Percentiles rank a stretch among this genome's conserved stretches.
phyloP scores from a whole-genome alignment of 2,888 invertebrate genomes.

The Ischnus inquisitorius region DNA sequence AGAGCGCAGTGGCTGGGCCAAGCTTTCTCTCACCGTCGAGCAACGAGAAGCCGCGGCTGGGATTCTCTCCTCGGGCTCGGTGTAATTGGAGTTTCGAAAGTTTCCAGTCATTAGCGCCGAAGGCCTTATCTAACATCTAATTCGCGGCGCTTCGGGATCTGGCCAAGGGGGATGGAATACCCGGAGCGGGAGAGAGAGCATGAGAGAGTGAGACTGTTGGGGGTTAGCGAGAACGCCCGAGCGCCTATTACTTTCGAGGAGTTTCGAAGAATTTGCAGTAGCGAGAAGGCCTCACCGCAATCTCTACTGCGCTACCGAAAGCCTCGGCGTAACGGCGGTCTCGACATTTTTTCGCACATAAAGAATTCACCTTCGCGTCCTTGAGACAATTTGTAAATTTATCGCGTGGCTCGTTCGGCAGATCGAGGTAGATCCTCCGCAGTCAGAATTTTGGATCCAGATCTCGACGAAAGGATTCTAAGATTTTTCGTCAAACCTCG shows the following conservation, averaged over 20 bases:
- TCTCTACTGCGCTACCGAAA: conserved; percentile 41
- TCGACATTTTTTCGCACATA: conserved; percentile 40
- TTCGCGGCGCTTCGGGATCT: conserved; percentile 72
- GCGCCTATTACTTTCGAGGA: conserved; percentile 78
- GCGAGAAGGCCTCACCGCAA: conserved; percentile 41
- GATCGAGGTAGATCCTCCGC: neutral
- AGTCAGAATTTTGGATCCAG: no score
- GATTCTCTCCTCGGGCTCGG: conserved; percentile 65
- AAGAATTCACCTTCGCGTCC: neutral
- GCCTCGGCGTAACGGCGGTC: conserved; percentile 42
- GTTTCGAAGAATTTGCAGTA: conserved; percentile 77
- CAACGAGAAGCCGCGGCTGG: conserved; percentile 51
- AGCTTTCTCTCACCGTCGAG: conserved; percentile 34
- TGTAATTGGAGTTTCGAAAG: conserved; percentile 82
- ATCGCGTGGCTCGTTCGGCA: neutral
- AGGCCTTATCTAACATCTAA: conserved; percentile 82
- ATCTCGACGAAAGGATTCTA: no score
- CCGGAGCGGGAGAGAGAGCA: conserved; percentile 35
- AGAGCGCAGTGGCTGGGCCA: conserved; percentile 41
- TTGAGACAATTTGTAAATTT: neutral
- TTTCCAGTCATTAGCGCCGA: conserved; percentile 82
- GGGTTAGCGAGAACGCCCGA: conserved; percentile 68
- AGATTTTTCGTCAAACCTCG: no score
- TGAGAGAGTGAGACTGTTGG: conserved; percentile 24
- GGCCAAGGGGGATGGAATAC: conserved; percentile 55